Evolutionary conservation across 2,888 invertebrate species (phyloP).

Genomic region (Athetis lepigone): DNA sequence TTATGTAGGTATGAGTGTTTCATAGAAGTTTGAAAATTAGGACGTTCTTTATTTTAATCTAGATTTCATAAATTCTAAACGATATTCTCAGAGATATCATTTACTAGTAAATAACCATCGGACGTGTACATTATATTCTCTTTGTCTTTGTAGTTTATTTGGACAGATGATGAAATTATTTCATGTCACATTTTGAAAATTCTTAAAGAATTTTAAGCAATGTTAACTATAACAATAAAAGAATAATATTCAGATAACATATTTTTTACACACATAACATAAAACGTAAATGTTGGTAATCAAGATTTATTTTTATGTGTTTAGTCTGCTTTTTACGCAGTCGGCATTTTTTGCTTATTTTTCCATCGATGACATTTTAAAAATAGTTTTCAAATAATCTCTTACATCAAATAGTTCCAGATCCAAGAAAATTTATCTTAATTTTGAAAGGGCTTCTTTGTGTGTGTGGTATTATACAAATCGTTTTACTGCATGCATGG

Average conservation of each 20-base stretch:
- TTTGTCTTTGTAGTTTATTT: constrained; percentile 29
- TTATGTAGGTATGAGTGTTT: constrained; percentile 18
- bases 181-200: constrained; percentile 8
- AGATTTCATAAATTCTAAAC: constrained; percentile 22
- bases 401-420: too few relatives aligned
- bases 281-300: neutral
- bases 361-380: too few relatives aligned
- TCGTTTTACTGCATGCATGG: too few relatives aligned
- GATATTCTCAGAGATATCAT: constrained; percentile 51
- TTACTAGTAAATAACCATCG: constrained; percentile 29
- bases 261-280: neutral
- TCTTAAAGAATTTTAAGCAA: constrained; percentile 13
- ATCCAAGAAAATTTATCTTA: too few relatives aligned
- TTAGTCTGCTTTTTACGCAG: neutral
- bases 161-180: constrained; percentile 18
- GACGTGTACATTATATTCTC: constrained; percentile 16
- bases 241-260: neutral
- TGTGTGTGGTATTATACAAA: too few relatives aligned
- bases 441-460: too few relatives aligned
- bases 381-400: too few relatives aligned
- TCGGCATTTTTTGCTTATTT: too few relatives aligned
- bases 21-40: constrained; percentile 46
- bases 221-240: neutral
- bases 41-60: constrained; percentile 22
- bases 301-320: neutral